Evolutionary conservation across 2,888 invertebrate genomes (phyloP), one percentile per base, ranked within the genome.

Genomic region (Iphiclides podalirius): DNA sequence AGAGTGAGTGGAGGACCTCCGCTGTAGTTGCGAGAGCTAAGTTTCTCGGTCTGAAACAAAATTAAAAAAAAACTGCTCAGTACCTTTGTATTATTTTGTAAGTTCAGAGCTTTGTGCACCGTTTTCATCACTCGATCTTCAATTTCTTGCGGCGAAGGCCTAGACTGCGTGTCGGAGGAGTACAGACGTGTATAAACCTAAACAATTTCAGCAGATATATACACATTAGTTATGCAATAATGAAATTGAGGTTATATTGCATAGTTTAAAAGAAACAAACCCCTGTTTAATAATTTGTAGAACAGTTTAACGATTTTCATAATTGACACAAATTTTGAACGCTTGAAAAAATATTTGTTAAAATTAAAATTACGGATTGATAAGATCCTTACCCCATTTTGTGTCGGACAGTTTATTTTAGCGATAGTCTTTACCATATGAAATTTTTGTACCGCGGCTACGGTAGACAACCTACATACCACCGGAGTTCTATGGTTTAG

Each of bases 61-160:
- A 75, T 66, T 62, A 48, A 71, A 67, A 63, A 72, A 79, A 67
- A n/a, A 70, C 63, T 55, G 52, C 52, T 60, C 69, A 64, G 74
- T 93, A 97, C 97, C 96, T 97, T 95, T 64, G 93, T 92, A 61
- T 93, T 92, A 64, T 93, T 92, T 69, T 97, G 92, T 93, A 97
- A 97, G 91, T 98, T 97, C 89, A 95, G 97, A 57, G 94, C 92
- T 65, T 92, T 90, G 85, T 96, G 93, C 71, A 97, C 96, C n/a
- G n/a, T n/a, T 92, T 95, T 94, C 73, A 97, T 81, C 53, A 98
- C 96, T 71, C 97, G 93, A 53, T 94, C 92, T 79, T 92, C 89
- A 66, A 97, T 93, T 73, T 94, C 91, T 70, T 92, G 89, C 69
- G 89, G 76, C 35, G 92, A 88, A 59, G 87, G 89, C 75, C 91